Evolutionary conservation across 2,113 vertebrate genomes (phyloP), one percentile per base, ranked within the genome.

Genomic region (Axis porcinus): DNA sequence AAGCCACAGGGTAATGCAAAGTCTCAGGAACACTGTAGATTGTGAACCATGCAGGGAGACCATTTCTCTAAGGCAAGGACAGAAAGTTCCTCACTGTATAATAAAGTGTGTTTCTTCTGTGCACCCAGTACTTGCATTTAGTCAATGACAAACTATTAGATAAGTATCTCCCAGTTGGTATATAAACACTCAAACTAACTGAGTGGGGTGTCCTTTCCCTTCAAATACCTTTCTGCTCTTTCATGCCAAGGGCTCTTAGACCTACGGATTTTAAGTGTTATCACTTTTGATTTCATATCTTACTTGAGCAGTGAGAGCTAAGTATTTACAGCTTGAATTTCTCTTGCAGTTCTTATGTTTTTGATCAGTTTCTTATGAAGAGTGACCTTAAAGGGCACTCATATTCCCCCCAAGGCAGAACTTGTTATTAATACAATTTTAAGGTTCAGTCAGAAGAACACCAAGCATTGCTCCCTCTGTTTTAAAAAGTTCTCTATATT

Each of bases 401-500:
- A 45, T 50, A 87, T 82, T 87, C 17, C 85, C 28, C 67, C 43
- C 33, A 89, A 90, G 54, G 45, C 15, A 91, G 21, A 92, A 11
- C 8, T 23, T 91, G 25, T 60, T 94, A 96, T 64, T 96, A 96
- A 60, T 60, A 91, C 3, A 36, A n/a, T 74, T 13, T 60, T 92
- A 50, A 45, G 50, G 21, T 58, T 74, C 92, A 81, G 30, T 36
- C 76, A 90, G 84, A 67, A 94, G 89, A 67, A 95, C 7, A 92
- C 40, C 10, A 52, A 86, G 5, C 76, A 36, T 79, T 94, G 10
- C 11, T 82, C 40, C 50, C 30, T 62, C 85, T 95, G 85, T 96
- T 97, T 94, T 52, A 33, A 21, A 57, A 92, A 94, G 43, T 95
- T 97, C n/a, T 95, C 11, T 74, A 8, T 85, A 89, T 96, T 82